Evolutionary conservation across 2,113 vertebrate species (phyloP).

Genomic region (Pipa parva): DNA sequence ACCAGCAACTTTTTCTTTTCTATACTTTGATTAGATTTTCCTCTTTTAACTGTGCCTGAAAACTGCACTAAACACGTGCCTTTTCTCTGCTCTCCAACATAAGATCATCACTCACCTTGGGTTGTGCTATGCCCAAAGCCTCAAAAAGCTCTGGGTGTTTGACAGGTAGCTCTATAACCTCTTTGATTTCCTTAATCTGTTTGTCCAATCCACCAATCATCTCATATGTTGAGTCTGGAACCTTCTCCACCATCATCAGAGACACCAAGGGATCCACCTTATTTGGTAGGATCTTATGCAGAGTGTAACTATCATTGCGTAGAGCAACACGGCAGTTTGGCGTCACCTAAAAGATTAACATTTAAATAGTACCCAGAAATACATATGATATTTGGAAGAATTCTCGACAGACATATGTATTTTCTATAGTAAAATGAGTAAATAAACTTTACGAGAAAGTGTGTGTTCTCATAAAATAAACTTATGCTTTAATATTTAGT

Average conservation of each 20-base stretch:
- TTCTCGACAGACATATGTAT: too few species aligned
- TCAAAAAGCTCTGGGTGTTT: conserved; percentile 97
- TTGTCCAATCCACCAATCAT: conserved; percentile 98
- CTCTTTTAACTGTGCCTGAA: too few species aligned
- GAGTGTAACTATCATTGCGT: conserved; percentile 94
- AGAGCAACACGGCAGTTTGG: conserved; percentile 94
- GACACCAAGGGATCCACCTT: conserved; percentile 96
- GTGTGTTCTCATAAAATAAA: too few species aligned
- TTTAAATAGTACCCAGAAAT: too few species aligned
- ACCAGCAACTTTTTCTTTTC: too few species aligned
- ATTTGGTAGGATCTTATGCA: conserved; percentile 97
- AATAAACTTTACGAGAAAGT: too few species aligned
- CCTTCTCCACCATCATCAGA: conserved; percentile 99
- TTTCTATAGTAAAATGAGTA: too few species aligned
- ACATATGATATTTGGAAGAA: too few species aligned
- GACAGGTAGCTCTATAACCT: conserved; percentile 94
- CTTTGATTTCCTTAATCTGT: conserved; percentile 98
- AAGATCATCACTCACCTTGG: conserved; percentile 85
- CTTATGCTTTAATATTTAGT: too few species aligned
- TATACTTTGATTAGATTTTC: too few species aligned
- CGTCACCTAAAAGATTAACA: conserved; percentile 82
- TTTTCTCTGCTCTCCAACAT: too few species aligned
- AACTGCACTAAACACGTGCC: too few species aligned
- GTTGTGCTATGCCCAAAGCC: conserved; percentile 93
- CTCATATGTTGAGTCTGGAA: conserved; percentile 95